Conservation (phyloP, 2,888 invertebrate genomes). For the Apamea crenata region DNA sequence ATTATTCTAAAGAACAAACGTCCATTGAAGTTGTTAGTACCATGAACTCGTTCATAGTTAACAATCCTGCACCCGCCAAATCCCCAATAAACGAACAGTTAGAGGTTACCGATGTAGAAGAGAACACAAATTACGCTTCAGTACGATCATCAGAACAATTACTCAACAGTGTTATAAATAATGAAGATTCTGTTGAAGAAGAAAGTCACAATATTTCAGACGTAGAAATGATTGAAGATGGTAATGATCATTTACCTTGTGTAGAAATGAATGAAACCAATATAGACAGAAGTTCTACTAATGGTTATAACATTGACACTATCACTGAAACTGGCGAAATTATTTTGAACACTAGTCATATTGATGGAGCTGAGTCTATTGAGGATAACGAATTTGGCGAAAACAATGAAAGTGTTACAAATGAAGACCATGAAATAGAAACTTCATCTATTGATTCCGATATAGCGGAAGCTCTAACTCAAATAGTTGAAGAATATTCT, state of each 20-base stretch:
- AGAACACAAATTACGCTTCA: conserved; percentile 57
- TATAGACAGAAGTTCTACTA: background rate
- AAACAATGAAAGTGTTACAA: conserved; percentile 7
- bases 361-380: conserved; percentile 7
- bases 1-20: conserved; percentile 33
- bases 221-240: conserved; percentile 52
- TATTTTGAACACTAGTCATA: background rate
- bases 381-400: conserved; percentile 7
- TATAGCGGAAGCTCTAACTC: conserved; percentile 82
- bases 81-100: conserved; percentile 8
- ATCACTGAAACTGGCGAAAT: background rate
- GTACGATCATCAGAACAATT: conserved; percentile 76
- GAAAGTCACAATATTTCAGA: conserved; percentile 34
- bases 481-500: conserved; percentile 80
- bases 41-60: conserved; percentile 19
- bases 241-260: conserved; percentile 16
- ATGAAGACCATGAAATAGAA: conserved; percentile 43
- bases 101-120: conserved; percentile 14
- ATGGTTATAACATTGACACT: background rate
- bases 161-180: conserved; percentile 73
- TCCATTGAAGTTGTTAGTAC: conserved; percentile 26
- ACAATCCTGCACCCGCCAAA: conserved; percentile 2
- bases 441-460: conserved; percentile 69
- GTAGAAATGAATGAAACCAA: conserved; percentile 18
- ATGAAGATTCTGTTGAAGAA: conserved; percentile 35